Evolutionary conservation across 1,140 invertebrate genomes (phyloP).

Genomic region (Drosophila lowei): DNA sequence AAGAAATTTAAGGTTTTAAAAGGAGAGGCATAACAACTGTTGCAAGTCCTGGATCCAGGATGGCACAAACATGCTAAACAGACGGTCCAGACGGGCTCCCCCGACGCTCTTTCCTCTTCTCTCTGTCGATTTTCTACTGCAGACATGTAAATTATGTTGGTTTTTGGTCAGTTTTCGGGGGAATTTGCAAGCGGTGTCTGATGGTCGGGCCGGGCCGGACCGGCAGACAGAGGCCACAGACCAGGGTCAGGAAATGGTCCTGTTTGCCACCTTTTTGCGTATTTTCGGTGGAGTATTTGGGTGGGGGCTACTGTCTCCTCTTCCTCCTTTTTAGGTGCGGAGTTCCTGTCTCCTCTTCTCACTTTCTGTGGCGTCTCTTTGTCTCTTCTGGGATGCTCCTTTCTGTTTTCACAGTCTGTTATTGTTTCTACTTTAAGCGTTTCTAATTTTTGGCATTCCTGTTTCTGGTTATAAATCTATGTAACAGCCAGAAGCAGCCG

Average conservation of each 20-base stretch:
- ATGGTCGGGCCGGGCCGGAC: slow-evolving; percentile 34
- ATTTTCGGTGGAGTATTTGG: too few relatives aligned
- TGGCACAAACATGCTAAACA: slow-evolving; percentile 57
- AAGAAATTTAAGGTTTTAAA: slow-evolving; percentile 12
- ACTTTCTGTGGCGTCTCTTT: neutral
- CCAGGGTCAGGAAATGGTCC: neutral
- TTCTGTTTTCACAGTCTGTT: slow-evolving; percentile 20
- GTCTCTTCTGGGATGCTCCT: neutral
- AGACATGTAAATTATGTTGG: slow-evolving; percentile 77
- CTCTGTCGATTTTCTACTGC: slow-evolving; percentile 63
- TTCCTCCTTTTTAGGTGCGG: too few relatives aligned
- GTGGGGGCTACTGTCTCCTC: neutral
- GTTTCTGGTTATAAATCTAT: slow-evolving; percentile 13
- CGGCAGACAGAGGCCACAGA: neutral
- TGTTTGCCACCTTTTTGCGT: too few relatives aligned
- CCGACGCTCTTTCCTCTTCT: neutral
- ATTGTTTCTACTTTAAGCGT: slow-evolving; percentile 44
- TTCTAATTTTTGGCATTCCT: slow-evolving; percentile 35
- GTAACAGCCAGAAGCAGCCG: neutral
- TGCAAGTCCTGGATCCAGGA: slow-evolving; percentile 20
- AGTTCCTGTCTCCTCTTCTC: neutral
- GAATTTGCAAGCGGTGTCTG: slow-evolving; percentile 45
- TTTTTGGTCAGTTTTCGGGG: slow-evolving; percentile 61
- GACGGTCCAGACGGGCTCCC: slow-evolving; percentile 36
- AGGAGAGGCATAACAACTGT: slow-evolving; percentile 48